Evolutionary conservation across 2,113 vertebrate species (phyloP).

Genomic region (Pseudorectes ferrugineus): DNA sequence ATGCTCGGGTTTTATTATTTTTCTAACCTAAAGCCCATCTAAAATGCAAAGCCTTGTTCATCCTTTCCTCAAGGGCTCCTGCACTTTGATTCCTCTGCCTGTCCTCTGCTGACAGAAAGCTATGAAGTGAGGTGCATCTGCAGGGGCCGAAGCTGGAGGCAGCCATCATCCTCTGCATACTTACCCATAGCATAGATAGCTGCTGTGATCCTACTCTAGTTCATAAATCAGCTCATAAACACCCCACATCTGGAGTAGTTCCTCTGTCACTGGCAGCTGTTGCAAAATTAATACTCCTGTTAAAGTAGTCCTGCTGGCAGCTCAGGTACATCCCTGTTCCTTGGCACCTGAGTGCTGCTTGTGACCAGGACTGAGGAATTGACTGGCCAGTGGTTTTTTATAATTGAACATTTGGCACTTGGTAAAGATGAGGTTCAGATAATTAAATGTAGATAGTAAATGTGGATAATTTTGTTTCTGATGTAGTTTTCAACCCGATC

Average conservation of each 20-base stretch:
- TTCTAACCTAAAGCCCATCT: conserved; percentile 43
- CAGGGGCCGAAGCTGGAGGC: background rate
- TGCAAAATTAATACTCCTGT: background rate
- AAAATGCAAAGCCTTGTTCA: conserved; percentile 48
- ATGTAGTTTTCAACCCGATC: background rate
- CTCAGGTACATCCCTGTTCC: background rate
- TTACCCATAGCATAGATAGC: background rate
- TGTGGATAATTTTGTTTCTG: background rate
- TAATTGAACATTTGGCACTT: fast-evolving
- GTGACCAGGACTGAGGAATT: background rate
- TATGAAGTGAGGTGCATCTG: background rate
- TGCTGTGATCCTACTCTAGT: background rate
- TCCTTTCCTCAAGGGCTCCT: conserved; percentile 13
- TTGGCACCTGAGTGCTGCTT: background rate
- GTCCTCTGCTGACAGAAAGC: background rate
- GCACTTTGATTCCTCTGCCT: conserved; percentile 5
- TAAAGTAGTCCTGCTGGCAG: background rate
- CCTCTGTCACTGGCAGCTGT: background rate
- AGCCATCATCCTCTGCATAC: background rate
- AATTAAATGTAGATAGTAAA: background rate
- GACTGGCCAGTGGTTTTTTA: background rate
- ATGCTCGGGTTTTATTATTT: conserved; percentile 49
- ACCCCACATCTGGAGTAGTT: background rate
- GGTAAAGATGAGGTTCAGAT: background rate
- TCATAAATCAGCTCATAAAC: conserved; percentile 19